A percentile compares a stretch with the other conserved stretches of the same genome.
These are phyloP conservation scores for Marisa cornuarietis DNA, from an alignment of 1,140 invertebrate genomes.

Conservation along the genomic window DNA sequence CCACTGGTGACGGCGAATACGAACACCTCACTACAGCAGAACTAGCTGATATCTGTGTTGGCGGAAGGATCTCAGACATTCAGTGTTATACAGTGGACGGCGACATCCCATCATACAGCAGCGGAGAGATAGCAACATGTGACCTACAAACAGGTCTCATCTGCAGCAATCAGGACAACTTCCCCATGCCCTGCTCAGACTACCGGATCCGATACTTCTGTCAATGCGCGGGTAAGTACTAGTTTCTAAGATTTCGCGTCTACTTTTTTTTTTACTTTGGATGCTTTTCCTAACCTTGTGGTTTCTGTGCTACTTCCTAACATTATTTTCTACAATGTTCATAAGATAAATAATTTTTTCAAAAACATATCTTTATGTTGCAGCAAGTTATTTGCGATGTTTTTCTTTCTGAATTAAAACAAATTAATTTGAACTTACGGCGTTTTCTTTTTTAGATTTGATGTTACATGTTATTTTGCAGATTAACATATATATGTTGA, in stretches of 20 bases:
- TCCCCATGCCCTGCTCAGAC: conserved; percentile 57
- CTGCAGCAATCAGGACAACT: conserved; percentile 45
- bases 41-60: conserved; percentile 40
- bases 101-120: conserved; percentile 35
- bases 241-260: neutral
- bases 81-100: conserved; percentile 38
- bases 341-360: too few species aligned
- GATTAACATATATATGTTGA: too few species aligned
- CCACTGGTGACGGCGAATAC: conserved; percentile 40
- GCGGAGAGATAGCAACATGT: conserved; percentile 43
- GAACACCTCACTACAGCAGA: conserved; percentile 41
- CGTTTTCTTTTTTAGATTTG: too few species aligned
- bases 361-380: too few species aligned
- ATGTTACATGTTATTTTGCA: too few species aligned
- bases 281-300: neutral
- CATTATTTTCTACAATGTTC: too few species aligned
- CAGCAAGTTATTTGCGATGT: too few species aligned
- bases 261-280: neutral
- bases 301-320: too few species aligned
- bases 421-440: too few species aligned
- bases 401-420: too few species aligned
- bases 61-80: conserved; percentile 44
- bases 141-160: conserved; percentile 37
- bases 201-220: conserved; percentile 65
- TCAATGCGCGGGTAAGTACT: conserved; percentile 48